Evolutionary conservation across 2,888 invertebrate genomes (phyloP).

Genomic region (Teleogryllus oceanicus): DNA sequence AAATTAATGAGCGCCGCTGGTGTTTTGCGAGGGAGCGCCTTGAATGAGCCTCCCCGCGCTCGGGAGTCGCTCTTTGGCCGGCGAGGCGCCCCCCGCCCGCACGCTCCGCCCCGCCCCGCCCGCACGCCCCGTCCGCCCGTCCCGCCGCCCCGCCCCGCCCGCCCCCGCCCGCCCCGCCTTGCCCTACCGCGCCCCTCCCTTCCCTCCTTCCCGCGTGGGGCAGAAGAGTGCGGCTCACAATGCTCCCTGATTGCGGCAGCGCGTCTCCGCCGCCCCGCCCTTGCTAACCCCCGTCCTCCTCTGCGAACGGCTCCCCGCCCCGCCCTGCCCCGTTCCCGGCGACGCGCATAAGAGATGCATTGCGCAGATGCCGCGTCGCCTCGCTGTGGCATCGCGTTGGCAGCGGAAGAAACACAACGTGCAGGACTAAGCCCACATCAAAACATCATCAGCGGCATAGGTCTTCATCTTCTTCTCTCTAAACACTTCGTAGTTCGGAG

Average conservation of each 20-base stretch:
- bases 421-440: too few relatives aligned
- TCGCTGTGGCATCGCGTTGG: too few relatives aligned
- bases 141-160: too few relatives aligned
- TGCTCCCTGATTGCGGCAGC: neutral
- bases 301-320: neutral
- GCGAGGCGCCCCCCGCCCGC: too few relatives aligned
- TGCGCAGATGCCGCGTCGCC: too few relatives aligned
- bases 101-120: neutral
- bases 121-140: too few relatives aligned
- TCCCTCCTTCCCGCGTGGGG: neutral
- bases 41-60: neutral
- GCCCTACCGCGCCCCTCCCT: neutral
- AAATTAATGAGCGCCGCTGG: slow-evolving; percentile 7
- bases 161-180: neutral
- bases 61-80: neutral
- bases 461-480: too few relatives aligned
- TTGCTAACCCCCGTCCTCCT: neutral
- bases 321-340: neutral
- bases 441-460: too few relatives aligned
- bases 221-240: neutral
- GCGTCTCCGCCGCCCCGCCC: neutral
- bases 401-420: too few relatives aligned
- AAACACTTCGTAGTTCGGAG: too few relatives aligned
- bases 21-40: neutral
- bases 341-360: neutral